Base-by-base conservation (phyloP, 2,113 vertebrate genomes). In the Agelaius tricolor region DNA sequence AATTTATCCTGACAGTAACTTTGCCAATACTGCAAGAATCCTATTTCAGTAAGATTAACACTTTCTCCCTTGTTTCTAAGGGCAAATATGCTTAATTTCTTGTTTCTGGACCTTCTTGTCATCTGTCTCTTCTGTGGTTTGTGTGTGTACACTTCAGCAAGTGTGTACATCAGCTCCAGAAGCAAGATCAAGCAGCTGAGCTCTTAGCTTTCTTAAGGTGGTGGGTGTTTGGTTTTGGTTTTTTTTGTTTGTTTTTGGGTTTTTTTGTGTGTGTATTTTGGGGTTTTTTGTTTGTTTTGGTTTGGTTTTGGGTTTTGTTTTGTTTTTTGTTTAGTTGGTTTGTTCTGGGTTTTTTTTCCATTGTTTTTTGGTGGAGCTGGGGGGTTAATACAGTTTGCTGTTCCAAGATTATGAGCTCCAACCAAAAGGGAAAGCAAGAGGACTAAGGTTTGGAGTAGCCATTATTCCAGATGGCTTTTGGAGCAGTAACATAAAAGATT, bases 1-100 rank as follows among this genome's bases (percentile, higher is more conserved):
- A 75, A 94, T 96, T 95, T 68, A 55, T 94, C 89, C 86, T 92
- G 81, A 62, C 63, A 80, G 35, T 43, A 66, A 76, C 77, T 86
- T 80, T 94, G 67, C 77, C 79, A 85, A 62, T 84, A 52, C 44
- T 78, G 49, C 66, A 73, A 54, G 87, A 91, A 93, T 89, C 31
- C 44, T 57, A 5, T 96, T 94, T 91, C 81, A 73, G 54, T 26
- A 67, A 80, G 90, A 82, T 84, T 75, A 93, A 90, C 68, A 72
- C 51, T 77, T 65, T 72, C 41, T 87, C 37, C 43, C 84, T 78
- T 84, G 59, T 87, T 94, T 92, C 69, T 79, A 43, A 74, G 63
- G 35, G n/a, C 47, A 85, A 84, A 92, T 91, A 81, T 15, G 27
- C 52, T 92, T 72, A 84, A 81, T 94, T 86, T 85, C 55, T 79